phyloP scores from a whole-genome alignment of 2,888 invertebrate species.

The Eilema griseolum region DNA sequence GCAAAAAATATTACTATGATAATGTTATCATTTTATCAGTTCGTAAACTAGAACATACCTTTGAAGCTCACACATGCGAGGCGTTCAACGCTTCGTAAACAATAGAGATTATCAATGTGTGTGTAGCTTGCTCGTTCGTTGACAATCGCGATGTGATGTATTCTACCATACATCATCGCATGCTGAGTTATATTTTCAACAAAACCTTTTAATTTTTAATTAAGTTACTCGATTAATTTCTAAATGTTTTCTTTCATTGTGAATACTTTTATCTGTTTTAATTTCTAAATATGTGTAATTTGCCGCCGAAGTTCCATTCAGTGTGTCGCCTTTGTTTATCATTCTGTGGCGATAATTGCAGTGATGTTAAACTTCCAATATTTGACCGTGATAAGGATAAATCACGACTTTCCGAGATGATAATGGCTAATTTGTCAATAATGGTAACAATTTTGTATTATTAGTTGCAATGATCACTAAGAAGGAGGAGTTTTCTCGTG shows the following conservation, averaged over 20 bases:
- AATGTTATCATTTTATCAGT: constrained; percentile 84
- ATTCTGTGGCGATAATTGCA: constrained; percentile 89
- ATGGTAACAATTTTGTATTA: constrained; percentile 87
- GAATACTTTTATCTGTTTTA: constrained; percentile 82
- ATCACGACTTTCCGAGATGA: constrained; percentile 90
- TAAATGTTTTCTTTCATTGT: constrained; percentile 86
- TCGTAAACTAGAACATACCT: constrained; percentile 77
- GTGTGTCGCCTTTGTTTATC: constrained; percentile 98
- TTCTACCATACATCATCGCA: constrained; percentile 83
- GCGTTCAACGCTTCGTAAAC: constrained; percentile 77
- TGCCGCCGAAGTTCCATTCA: constrained; percentile 97
- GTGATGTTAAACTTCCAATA: constrained; percentile 92
- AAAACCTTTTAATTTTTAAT: constrained; percentile 83
- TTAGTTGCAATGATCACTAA: constrained; percentile 59
- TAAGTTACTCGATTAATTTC: constrained; percentile 84
- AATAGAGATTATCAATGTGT: constrained; percentile 78
- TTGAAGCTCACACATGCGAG: constrained; percentile 68
- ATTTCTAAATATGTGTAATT: constrained; percentile 94
- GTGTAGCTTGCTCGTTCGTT: constrained; percentile 85
- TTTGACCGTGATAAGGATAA: constrained; percentile 92
- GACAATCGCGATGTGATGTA: constrained; percentile 87
- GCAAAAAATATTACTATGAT: constrained; percentile 67
- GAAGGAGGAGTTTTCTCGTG: constrained; percentile 81
- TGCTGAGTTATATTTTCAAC: constrained; percentile 85
- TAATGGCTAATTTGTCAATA: constrained; percentile 93